Conservation (phyloP, 1,140 invertebrate species). For the Phthorimaea operculella region DNA sequence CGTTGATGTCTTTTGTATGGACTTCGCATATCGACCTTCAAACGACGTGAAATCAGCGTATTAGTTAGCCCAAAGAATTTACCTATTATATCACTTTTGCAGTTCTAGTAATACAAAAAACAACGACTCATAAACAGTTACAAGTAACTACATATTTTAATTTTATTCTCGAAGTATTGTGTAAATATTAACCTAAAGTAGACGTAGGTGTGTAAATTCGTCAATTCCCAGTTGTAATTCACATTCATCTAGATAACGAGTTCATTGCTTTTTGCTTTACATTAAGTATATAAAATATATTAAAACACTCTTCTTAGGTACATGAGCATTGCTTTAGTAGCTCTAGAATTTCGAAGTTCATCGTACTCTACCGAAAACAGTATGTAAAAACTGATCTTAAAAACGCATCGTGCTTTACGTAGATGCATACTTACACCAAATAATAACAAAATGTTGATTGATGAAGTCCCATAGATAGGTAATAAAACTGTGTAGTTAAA, state of each 20-base stretch:
- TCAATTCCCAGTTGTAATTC: conserved; percentile 53
- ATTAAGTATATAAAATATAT: background rate
- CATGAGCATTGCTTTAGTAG: conserved; percentile 39
- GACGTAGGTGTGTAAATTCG: conserved; percentile 52
- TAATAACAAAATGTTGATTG: background rate
- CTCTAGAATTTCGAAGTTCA: conserved; percentile 26
- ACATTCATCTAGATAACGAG: conserved; percentile 33
- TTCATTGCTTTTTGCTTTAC: conserved; percentile 50
- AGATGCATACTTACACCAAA: background rate
- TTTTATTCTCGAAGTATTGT: background rate
- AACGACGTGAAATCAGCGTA: too few relatives aligned
- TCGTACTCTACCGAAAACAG: background rate
- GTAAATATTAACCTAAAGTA: conserved; percentile 20
- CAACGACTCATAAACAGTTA: conserved; percentile 3
- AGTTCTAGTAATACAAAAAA: background rate
- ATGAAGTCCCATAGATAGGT: background rate
- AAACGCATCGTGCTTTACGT: background rate
- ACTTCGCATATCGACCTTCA: too few relatives aligned
- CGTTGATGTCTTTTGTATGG: too few relatives aligned
- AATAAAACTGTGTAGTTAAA: background rate
- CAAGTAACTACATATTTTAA: conserved; percentile 21
- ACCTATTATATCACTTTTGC: too few relatives aligned
- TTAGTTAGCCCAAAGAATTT: too few relatives aligned
- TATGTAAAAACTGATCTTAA: background rate
- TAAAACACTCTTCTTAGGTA: background rate